These are phyloP conservation scores for Calyptomena viridis DNA, from an alignment of 2,113 vertebrate species.

Conservation along the genomic window DNA sequence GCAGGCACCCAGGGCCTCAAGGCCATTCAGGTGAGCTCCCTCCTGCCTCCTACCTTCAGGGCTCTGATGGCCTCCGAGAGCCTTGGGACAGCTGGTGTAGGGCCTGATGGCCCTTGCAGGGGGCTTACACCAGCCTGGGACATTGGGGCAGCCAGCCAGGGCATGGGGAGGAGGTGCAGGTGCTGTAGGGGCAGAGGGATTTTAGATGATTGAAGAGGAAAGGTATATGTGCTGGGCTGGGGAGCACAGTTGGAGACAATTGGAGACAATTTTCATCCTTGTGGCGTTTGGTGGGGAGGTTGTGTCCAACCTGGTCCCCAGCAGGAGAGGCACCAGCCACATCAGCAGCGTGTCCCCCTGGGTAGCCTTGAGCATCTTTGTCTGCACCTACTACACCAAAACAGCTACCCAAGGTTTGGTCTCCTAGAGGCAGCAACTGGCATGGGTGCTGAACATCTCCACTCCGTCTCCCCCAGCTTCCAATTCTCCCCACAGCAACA, in stretches of 20 bases:
- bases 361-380: not conserved
- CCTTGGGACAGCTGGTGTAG: rapidly evolving
- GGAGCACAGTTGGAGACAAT: rapidly evolving
- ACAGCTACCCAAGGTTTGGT: not conserved
- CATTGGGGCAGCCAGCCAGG: rapidly evolving
- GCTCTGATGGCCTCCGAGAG: not conserved
- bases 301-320: not conserved
- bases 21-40: conserved; percentile 73
- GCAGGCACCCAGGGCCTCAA: not conserved
- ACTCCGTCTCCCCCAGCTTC: rapidly evolving
- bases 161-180: rapidly evolving
- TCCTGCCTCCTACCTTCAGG: not conserved
- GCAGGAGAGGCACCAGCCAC: not conserved
- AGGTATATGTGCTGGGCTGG: not conserved
- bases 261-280: not conserved
- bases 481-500: rapidly evolving
- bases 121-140: not conserved
- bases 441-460: not conserved
- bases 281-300: not conserved
- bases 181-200: not conserved
- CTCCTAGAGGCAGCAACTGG: not conserved
- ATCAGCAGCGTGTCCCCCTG: rapidly evolving
- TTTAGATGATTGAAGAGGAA: not conserved
- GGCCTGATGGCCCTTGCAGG: not conserved
- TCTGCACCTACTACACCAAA: rapidly evolving